Conservation (phyloP, 2,797 vertebrate genomes). For the Paramormyrops hopkinsi region DNA sequence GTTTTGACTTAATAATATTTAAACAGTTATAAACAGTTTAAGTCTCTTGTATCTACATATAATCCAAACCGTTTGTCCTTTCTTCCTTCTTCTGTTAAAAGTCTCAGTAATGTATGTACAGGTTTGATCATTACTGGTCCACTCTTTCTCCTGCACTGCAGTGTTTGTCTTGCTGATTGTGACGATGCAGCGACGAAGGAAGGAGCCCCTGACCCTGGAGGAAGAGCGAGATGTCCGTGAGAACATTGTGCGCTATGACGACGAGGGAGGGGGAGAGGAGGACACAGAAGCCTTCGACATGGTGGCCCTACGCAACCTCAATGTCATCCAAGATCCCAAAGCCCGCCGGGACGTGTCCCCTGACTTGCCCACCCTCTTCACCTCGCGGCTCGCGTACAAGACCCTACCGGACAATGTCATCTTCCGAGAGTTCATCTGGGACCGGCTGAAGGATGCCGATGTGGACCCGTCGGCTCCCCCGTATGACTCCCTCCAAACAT, state of each 20-base stretch:
- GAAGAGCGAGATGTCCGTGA: constrained; percentile 89
- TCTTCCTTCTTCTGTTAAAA: background rate
- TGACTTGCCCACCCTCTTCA: constrained; percentile 76
- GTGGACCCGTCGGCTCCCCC: constrained; percentile 84
- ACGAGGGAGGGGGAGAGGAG: constrained; percentile 92
- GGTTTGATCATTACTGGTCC: background rate
- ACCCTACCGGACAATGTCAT: constrained; percentile 85
- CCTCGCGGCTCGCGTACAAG: constrained; percentile 76
- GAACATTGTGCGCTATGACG: constrained; percentile 91
- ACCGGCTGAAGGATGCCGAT: constrained; percentile 85
- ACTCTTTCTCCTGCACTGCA: constrained; percentile 40
- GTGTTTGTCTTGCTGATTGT: constrained; percentile 85
- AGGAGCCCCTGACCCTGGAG: constrained; percentile 86
- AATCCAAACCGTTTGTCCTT: background rate
- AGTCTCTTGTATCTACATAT: background rate
- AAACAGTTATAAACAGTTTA: background rate
- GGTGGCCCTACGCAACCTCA: constrained; percentile 86
- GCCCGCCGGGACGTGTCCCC: constrained; percentile 82
- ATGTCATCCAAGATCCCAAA: constrained; percentile 75
- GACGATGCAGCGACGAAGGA: constrained; percentile 78
- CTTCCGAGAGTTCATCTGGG: constrained; percentile 94
- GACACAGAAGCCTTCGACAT: constrained; percentile 97
- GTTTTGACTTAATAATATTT: background rate
- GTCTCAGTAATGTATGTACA: background rate
- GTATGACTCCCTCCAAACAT: constrained; percentile 92